These are phyloP conservation scores for Pseudanteris insignis DNA, from an alignment of 2,888 invertebrate genomes.

Conservation along the genomic window DNA sequence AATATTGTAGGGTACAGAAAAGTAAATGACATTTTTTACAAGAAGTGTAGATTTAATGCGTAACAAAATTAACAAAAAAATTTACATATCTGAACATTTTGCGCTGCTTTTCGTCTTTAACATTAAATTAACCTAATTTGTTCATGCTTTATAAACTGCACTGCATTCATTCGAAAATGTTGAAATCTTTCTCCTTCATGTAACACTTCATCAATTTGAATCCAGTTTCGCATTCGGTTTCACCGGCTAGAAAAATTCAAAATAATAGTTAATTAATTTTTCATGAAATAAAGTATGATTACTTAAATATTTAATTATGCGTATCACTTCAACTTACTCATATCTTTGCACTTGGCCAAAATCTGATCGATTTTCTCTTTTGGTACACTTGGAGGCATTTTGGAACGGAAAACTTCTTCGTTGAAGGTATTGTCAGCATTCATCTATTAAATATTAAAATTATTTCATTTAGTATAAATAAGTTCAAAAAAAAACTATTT, in stretches of 20 bases:
- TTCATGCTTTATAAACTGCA: too few species aligned
- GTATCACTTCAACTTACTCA: conserved; percentile 14
- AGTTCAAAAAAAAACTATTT: too few species aligned
- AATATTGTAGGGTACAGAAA: too few species aligned
- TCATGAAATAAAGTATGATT: too few species aligned
- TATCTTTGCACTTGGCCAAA: conserved; percentile 12
- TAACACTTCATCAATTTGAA: conserved; percentile 40
- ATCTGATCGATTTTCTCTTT: conserved; percentile 15
- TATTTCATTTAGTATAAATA: too few species aligned
- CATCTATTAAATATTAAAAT: conserved; percentile 19
- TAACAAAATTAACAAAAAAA: neutral
- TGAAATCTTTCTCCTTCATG: conserved; percentile 26
- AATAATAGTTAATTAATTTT: neutral
- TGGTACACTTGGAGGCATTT: conserved; percentile 7
- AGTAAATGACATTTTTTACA: too few species aligned
- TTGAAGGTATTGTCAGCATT: conserved; percentile 19
- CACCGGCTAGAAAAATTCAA: conserved; percentile 32
- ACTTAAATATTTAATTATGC: too few species aligned
- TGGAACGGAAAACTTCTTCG: conserved; percentile 11
- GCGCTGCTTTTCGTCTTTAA: too few species aligned
- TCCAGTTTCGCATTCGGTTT: conserved; percentile 39
- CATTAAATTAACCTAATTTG: too few species aligned
- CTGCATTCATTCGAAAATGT: neutral
- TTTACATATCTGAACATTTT: neutral
- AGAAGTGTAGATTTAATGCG: neutral